Evolutionary conservation across 2,888 invertebrate genomes (phyloP).

Genomic region (Rhyacophila evoluta): DNA sequence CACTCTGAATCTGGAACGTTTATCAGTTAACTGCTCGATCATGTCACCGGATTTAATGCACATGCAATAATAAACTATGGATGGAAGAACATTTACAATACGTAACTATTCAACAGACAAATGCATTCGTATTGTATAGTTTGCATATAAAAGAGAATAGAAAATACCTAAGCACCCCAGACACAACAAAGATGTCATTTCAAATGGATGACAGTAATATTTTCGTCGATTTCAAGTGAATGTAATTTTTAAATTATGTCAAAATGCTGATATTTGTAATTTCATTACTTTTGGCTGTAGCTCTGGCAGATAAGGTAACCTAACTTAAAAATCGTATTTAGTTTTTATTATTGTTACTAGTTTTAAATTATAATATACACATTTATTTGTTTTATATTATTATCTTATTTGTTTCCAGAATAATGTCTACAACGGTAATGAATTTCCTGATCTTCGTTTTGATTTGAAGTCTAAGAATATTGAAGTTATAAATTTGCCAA

Average conservation of each 20-base stretch:
- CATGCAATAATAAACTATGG: constrained; percentile 4
- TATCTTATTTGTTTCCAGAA: too few relatives aligned
- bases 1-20: neutral
- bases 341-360: too few relatives aligned
- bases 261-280: neutral
- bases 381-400: too few relatives aligned
- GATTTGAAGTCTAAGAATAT: constrained; percentile 1
- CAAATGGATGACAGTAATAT: constrained; percentile 11
- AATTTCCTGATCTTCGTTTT: constrained; percentile 28
- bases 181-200: constrained; percentile 8
- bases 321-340: too few relatives aligned
- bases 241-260: neutral
- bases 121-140: constrained; percentile 15
- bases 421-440: constrained; percentile 26
- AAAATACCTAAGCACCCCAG: neutral
- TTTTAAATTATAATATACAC: too few relatives aligned
- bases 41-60: constrained; percentile 9
- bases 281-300: constrained; percentile 20
- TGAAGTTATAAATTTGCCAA: neutral
- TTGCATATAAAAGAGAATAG: constrained; percentile 31
- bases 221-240: neutral
- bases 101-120: constrained; percentile 1
- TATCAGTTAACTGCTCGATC: neutral
- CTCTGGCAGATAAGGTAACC: constrained; percentile 27
- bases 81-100: constrained; percentile 1